Conservation (phyloP, 2,888 invertebrate genomes). For the Cordylochernes scorpioides region DNA sequence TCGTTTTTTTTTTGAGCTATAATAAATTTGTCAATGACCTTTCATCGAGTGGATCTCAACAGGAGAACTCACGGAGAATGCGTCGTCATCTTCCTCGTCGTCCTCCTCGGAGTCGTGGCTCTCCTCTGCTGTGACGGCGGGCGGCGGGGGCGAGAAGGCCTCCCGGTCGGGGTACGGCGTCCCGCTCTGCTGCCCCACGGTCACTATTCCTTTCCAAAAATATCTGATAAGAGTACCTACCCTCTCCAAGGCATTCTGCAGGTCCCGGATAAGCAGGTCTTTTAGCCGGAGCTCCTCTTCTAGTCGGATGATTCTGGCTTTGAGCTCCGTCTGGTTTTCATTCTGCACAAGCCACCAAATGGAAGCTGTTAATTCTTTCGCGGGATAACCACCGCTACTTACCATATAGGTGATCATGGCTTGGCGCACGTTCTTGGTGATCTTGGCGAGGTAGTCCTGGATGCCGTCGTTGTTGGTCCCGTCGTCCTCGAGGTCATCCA, state of each 20-base stretch:
- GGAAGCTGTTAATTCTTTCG: background rate
- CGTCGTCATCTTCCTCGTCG: slow-evolving; percentile 2
- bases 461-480: slow-evolving; percentile 2
- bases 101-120: slow-evolving; percentile 5
- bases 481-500: background rate
- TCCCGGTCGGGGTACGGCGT: too few species aligned
- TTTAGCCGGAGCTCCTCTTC: slow-evolving; percentile 5
- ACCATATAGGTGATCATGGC: slow-evolving; percentile 6
- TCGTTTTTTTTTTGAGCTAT: too few species aligned
- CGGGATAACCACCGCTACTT: background rate
- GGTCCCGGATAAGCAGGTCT: too few species aligned
- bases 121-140: too few species aligned
- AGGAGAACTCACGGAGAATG: too few species aligned
- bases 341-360: slow-evolving; percentile 3
- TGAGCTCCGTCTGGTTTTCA: slow-evolving; percentile 9
- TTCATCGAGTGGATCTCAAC: too few species aligned
- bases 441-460: slow-evolving; percentile 4
- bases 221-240: too few species aligned
- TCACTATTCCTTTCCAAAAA: too few species aligned
- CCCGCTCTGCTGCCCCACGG: too few species aligned
- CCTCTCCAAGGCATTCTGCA: too few species aligned
- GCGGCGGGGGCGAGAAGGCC: too few species aligned
- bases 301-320: slow-evolving; percentile 4
- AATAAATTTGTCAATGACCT: too few species aligned
- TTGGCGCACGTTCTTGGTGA: slow-evolving; percentile 4